phyloP scores from a whole-genome alignment of 2,797 vertebrate genomes.

The Hemitrygon akajei region DNA sequence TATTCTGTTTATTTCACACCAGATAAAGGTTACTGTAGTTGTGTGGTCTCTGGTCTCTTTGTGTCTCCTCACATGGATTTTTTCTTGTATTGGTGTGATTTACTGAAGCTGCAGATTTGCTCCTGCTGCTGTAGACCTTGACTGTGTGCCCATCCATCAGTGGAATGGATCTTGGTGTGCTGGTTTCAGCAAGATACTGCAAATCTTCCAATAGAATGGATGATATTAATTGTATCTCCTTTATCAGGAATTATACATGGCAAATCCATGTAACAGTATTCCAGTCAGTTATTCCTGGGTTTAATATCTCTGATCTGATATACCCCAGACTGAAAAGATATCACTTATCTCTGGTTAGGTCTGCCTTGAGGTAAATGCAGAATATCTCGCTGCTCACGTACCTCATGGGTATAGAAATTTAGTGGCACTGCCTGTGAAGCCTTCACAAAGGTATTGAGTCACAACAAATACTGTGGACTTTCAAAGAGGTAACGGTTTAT shows the following conservation, averaged over 20 bases:
- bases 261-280: not conserved
- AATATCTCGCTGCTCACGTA: not conserved
- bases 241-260: not conserved
- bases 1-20: constrained; percentile 14
- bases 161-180: not conserved
- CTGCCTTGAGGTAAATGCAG: not conserved
- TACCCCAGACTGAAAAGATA: not conserved
- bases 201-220: not conserved
- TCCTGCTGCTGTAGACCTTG: not conserved
- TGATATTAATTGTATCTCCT: constrained; percentile 1
- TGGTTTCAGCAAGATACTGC: not conserved
- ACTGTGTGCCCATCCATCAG: not conserved
- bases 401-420: not conserved
- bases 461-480: too few species aligned
- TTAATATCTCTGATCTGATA: not conserved
- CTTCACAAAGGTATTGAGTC: too few species aligned
- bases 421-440: too few species aligned
- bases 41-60: not conserved
- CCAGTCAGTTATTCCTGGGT: not conserved
- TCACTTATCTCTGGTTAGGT: not conserved
- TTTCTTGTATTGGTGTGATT: constrained; percentile 22
- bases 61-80: not conserved
- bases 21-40: not conserved
- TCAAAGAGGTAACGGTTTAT: too few species aligned
- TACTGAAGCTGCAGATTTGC: not conserved